Percentiles rank a stretch among this genome's conserved stretches.
phyloP scores from a whole-genome alignment of 2,113 vertebrate species.

The Oncorhynchus clarkii region DNA sequence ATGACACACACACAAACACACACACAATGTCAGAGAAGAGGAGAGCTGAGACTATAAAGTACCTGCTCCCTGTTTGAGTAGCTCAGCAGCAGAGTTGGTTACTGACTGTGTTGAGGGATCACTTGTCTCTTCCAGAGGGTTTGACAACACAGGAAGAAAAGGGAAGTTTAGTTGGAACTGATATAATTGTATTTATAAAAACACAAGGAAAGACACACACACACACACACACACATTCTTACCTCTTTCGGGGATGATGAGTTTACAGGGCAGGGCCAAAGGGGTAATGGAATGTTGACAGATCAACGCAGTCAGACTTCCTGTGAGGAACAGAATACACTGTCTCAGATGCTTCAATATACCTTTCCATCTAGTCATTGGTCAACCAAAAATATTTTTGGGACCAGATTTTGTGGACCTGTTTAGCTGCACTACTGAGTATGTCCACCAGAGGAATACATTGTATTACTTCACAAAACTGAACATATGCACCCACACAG shows the following conservation, averaged over 20 bases:
- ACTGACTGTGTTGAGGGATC: constrained; percentile 78
- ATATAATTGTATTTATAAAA: background rate
- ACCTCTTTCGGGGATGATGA: constrained; percentile 94
- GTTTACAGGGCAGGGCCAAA: constrained; percentile 89
- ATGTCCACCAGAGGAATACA: constrained; percentile 52
- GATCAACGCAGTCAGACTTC: constrained; percentile 91
- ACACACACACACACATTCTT: constrained; percentile 13
- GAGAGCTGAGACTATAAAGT: background rate
- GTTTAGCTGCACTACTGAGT: background rate
- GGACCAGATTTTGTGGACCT: background rate
- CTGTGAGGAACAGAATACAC: constrained; percentile 62
- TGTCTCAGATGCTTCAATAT: background rate
- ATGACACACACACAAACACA: background rate
- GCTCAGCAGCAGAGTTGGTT: constrained; percentile 88
- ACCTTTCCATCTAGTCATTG: no score
- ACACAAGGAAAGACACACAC: background rate
- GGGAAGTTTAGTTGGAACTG: background rate
- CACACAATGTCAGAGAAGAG: no score
- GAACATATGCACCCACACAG: no score
- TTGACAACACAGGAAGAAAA: constrained; percentile 55
- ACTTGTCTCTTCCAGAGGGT: constrained; percentile 82
- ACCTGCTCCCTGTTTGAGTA: constrained; percentile 97
- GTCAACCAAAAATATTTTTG: no score
- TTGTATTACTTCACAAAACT: background rate
- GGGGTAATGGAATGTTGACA: constrained; percentile 96